Conservation (phyloP, 1,140 invertebrate species). For the Leptonema lineaticorne region DNA sequence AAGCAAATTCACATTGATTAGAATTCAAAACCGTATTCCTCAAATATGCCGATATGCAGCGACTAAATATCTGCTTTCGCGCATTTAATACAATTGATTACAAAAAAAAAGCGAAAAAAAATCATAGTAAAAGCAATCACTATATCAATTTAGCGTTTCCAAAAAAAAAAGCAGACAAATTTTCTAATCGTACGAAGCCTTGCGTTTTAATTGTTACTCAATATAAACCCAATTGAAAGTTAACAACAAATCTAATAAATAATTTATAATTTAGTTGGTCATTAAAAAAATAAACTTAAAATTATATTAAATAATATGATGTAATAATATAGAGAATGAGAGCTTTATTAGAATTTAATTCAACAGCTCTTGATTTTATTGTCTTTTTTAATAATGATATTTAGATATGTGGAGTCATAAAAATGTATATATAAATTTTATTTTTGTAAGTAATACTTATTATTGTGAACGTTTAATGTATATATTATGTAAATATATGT, state of each 20-base stretch:
- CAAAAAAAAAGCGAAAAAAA: neutral
- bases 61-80: no score
- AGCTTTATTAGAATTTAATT: slow-evolving; percentile 4
- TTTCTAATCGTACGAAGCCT: no score
- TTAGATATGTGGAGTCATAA: neutral
- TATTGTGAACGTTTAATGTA: no score
- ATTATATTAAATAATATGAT: slow-evolving; percentile 1
- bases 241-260: slow-evolving; percentile 39
- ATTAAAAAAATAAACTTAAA: neutral
- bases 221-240: slow-evolving; percentile 41
- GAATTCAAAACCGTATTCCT: no score
- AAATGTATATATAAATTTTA: neutral
- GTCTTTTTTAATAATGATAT: neutral
- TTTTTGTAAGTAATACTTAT: no score
- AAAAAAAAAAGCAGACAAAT: neutral
- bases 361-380: neutral
- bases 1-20: neutral
- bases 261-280: slow-evolving; percentile 1
- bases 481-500: no score
- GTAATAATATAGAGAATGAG: neutral
- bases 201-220: no score
- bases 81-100: neutral
- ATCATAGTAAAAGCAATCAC: neutral
- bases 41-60: no score
- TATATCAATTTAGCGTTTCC: neutral